These are phyloP conservation scores for Ophion ventricosus DNA, from an alignment of 2,888 invertebrate genomes.

Conservation along the genomic window DNA sequence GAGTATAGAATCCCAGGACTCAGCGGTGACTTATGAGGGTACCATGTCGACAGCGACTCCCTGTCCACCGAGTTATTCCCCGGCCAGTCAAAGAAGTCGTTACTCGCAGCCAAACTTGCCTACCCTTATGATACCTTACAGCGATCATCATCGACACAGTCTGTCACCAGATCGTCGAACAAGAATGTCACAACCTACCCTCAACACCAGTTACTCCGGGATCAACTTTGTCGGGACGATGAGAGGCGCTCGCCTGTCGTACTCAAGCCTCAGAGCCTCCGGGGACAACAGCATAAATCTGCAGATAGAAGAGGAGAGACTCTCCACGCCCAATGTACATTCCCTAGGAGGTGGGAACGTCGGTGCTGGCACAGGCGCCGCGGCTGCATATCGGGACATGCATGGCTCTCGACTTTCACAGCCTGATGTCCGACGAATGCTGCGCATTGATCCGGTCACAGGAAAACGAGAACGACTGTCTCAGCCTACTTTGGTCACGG, in stretches of 20 bases:
- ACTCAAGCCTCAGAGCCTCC: slow-evolving; percentile 77
- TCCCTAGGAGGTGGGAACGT: slow-evolving; percentile 18
- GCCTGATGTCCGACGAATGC: slow-evolving; percentile 71
- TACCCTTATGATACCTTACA: slow-evolving; percentile 76
- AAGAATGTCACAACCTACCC: slow-evolving; percentile 79
- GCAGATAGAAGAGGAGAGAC: slow-evolving; percentile 73
- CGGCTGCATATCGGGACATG: slow-evolving; percentile 49
- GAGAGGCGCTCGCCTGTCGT: slow-evolving; percentile 75
- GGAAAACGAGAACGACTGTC: slow-evolving; percentile 78
- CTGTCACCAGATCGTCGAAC: slow-evolving; percentile 74
- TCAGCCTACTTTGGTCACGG: slow-evolving; percentile 78
- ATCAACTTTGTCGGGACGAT: slow-evolving; percentile 75
- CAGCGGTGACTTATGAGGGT: slow-evolving; percentile 74
- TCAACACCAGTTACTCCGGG: slow-evolving; percentile 76
- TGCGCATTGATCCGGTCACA: slow-evolving; percentile 70
- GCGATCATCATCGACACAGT: slow-evolving; percentile 68
- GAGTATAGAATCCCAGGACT: slow-evolving; percentile 78
- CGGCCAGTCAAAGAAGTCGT: slow-evolving; percentile 78
- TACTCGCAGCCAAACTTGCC: slow-evolving; percentile 80
- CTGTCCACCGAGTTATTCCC: slow-evolving; percentile 77
- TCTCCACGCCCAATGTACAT: slow-evolving; percentile 75
- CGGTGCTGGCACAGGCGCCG: not conserved
- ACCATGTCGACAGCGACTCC: slow-evolving; percentile 75
- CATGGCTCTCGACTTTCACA: slow-evolving; percentile 71
- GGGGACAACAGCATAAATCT: slow-evolving; percentile 77